Evolutionary conservation across 2,888 invertebrate genomes (phyloP), one percentile per base, ranked within the genome.

Genomic region (Pristionchus entomophagus): DNA sequence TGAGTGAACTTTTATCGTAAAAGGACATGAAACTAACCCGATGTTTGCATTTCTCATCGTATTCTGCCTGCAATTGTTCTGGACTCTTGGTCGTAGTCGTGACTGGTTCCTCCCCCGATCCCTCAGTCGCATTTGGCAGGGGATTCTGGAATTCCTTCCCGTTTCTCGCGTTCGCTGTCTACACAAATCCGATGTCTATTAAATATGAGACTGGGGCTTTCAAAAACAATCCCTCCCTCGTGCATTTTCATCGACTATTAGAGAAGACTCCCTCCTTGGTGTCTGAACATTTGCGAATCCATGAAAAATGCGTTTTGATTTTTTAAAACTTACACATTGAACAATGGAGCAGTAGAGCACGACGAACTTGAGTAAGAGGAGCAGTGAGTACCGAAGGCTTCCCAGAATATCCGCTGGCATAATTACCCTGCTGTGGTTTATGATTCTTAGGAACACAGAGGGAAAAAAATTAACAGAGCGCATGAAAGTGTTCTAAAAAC

Each of bases 131-230:
- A 26, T n/a, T 41, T 3, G 41, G 4, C n/a, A 73, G 22, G 1
- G 73, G 73, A 73, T 45, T 45, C 73, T 73, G 73, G n/a, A 73
- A 73, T 65, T 2, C n/a, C n/a, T n/a, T n/a, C n/a, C n/a, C n/a
- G n/a, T n/a, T n/a, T n/a, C n/a, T n/a, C n/a, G n/a, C n/a, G n/a
- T n/a, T n/a, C n/a, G n/a, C n/a, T n/a, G n/a, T n/a, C n/a, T n/a
- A n/a, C n/a, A n/a, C n/a, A n/a, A n/a, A n/a, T n/a, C n/a, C n/a
- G n/a, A n/a, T n/a, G n/a, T n/a, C n/a, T n/a, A n/a, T n/a, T n/a
- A n/a, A n/a, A n/a, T n/a, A n/a, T n/a, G n/a, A n/a, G n/a, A n/a
- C n/a, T n/a, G n/a, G n/a, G n/a, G n/a, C n/a, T n/a, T n/a, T n/a
- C n/a, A n/a, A n/a, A n/a, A n/a, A n/a, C n/a, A n/a, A n/a, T n/a